These are phyloP conservation scores for Labeo calbasu DNA, from an alignment of 2,797 vertebrate species.

Conservation along the genomic window DNA sequence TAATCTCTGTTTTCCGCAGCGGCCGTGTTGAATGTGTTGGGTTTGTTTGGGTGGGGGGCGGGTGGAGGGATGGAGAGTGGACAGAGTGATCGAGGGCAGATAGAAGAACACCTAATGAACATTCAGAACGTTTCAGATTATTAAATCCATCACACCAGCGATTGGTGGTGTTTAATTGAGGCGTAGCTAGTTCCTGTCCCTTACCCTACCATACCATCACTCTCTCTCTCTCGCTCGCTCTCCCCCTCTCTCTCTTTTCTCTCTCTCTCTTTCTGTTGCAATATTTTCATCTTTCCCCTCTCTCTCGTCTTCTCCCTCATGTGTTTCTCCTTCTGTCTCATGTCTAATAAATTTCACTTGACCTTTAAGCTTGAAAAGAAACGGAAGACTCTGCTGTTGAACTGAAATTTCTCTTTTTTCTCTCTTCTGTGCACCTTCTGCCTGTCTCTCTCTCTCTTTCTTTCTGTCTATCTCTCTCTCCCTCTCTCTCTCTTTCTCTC, in stretches of 20 bases:
- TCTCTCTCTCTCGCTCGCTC: conserved; percentile 45
- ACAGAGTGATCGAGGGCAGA: conserved; percentile 67
- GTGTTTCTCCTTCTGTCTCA: conserved; percentile 32
- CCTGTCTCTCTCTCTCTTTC: conserved; percentile 28
- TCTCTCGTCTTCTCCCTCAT: conserved; percentile 20
- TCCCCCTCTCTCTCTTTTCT: conserved; percentile 15
- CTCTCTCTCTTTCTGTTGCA: background rate
- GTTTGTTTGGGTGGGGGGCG: conserved; percentile 20
- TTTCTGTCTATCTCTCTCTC: conserved; percentile 50
- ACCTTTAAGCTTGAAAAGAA: conserved; percentile 61
- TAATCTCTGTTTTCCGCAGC: background rate
- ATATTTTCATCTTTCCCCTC: background rate
- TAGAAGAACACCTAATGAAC: conserved; percentile 47
- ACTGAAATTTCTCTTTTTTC: conserved; percentile 57
- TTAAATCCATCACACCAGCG: conserved; percentile 5
- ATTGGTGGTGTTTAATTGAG: conserved; percentile 10
- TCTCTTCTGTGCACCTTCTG: conserved; percentile 47
- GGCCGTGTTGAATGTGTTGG: conserved; percentile 16
- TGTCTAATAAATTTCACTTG: conserved; percentile 57
- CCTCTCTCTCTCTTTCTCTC: conserved; percentile 34
- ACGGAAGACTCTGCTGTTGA: conserved; percentile 56
- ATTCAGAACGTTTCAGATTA: background rate
- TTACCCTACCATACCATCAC: conserved; percentile 62
- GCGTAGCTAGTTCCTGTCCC: conserved; percentile 30
- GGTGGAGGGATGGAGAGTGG: conserved; percentile 61